Evolutionary conservation across 2,113 vertebrate species (phyloP), one percentile per base, ranked within the genome.

Genomic region (Amphiprion percula): DNA sequence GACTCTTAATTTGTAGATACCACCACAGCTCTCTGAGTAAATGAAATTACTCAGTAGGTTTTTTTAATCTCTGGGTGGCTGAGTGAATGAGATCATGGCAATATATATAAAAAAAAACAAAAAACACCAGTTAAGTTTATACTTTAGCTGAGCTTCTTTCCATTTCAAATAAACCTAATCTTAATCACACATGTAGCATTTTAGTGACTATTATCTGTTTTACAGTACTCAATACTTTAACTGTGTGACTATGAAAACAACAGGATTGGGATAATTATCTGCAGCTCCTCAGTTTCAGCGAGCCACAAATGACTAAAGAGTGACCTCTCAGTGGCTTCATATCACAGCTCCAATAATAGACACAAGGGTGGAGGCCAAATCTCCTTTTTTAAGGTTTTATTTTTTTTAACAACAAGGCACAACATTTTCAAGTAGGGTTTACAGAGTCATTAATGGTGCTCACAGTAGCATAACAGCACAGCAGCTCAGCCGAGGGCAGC

Each of bases 381-480:
- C 19, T 26, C 9, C 11, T 19, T 53, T 23, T 62, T 75, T 58
- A 56, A 28, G 17, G 11, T 26, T 1, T 0, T 49, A 0, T 60
- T 37, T 37, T 37, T 33, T 66, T 76, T 49, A 44, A 44, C 44
- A 5, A 33, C 4, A 50, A 44, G 47, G n/a, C 55, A 0, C 30
- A 56, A 39, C 59, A 68, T 75, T 73, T 41, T 41, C 21, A 56
- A 56, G 74, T 26, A 2, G 6, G 24, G 56, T 88, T 87, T 82
- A 73, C 55, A 17, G 79, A 83, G 10, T 81, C 53, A 60, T 83
- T 82, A 77, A 64, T 47, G 53, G 39, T 33, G 59, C 69, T 74
- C 66, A 86, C 87, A 80, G 85, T 84, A 89, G 85, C 82, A 77
- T 55, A 67, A 62, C 63, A 50, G 59, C 62, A 59, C 26, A 55